Percentiles rank a stretch among this genome's conserved stretches.
Evolutionary conservation across 2,888 invertebrate genomes (phyloP).

Genomic region (Dolichomitus sp.): DNA sequence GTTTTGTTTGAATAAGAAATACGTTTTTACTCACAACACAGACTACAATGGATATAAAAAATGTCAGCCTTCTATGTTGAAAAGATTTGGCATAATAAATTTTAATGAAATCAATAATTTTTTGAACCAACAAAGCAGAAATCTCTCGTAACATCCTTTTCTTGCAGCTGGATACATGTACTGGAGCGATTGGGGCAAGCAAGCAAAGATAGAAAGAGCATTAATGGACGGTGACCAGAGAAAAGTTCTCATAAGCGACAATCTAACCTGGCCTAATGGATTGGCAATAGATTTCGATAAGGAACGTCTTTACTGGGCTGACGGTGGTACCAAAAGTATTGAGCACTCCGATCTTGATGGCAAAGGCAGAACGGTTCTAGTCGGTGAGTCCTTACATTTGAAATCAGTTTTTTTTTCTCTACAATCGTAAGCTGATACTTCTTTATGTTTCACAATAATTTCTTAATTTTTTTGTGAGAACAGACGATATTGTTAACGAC

Average conservation of each 20-base stretch:
- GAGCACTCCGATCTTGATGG: constrained; percentile 94
- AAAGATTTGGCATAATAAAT: too few species aligned
- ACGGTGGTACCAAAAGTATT: constrained; percentile 93
- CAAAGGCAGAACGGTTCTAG: constrained; percentile 89
- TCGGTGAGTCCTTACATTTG: constrained; percentile 58
- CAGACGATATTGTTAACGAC: too few species aligned
- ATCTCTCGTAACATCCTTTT: not conserved
- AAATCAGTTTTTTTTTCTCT: not conserved
- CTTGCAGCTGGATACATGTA: constrained; percentile 92
- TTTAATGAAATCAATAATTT: too few species aligned
- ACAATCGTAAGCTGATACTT: not conserved
- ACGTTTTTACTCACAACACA: too few species aligned
- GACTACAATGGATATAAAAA: too few species aligned
- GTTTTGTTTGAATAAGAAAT: too few species aligned
- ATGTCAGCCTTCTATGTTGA: too few species aligned
- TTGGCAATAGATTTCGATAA: constrained; percentile 92
- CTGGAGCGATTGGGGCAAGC: constrained; percentile 96
- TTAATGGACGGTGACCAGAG: constrained; percentile 95
- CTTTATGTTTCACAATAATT: too few species aligned
- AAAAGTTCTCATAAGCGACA: constrained; percentile 89
- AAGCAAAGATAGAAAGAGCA: constrained; percentile 94
- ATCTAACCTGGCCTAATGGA: constrained; percentile 95
- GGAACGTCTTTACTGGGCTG: constrained; percentile 94
- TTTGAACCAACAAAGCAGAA: too few species aligned
- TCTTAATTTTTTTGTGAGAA: too few species aligned